A percentile compares a stretch with the other conserved stretches of the same genome.
phyloP scores from a whole-genome alignment of 1,140 invertebrate species.

The Araneus ventricosus region DNA sequence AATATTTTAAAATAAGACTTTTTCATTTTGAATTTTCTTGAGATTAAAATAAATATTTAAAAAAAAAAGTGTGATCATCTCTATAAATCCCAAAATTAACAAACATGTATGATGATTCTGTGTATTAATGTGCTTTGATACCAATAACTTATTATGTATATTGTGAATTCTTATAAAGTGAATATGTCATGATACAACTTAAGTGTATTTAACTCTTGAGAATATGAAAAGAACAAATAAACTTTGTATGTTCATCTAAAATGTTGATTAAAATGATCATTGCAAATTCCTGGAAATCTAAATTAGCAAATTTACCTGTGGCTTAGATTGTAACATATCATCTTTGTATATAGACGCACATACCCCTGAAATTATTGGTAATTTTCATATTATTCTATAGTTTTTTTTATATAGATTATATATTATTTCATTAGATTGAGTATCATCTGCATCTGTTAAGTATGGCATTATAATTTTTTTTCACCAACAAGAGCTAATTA shows the following conservation, averaged over 20 bases:
- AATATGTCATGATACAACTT: not conserved
- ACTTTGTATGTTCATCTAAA: not conserved
- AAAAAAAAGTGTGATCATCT: not conserved
- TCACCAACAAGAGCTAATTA: not conserved
- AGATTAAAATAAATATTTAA: not conserved
- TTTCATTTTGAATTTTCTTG: constrained; percentile 13
- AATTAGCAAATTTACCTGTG: constrained; percentile 43
- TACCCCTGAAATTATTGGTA: constrained; percentile 31
- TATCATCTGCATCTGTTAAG: constrained; percentile 19
- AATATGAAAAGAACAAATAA: not conserved
- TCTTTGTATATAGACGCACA: constrained; percentile 58
- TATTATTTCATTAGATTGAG: constrained; percentile 28
- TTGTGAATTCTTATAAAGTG: not conserved
- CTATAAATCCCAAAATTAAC: not conserved
- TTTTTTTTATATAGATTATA: constrained; percentile 39
- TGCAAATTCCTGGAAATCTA: not conserved
- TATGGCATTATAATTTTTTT: constrained; percentile 23
- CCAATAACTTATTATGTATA: constrained; percentile 12
- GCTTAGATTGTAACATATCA: constrained; percentile 69
- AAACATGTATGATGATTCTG: not conserved
- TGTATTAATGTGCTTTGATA: constrained; percentile 19
- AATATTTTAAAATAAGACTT: constrained; percentile 18
- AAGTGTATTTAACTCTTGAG: not conserved
- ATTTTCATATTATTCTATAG: constrained; percentile 18
- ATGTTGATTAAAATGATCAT: not conserved